Conservation (phyloP, 2,797 vertebrate species). For the Astyanax mexicanus region DNA sequence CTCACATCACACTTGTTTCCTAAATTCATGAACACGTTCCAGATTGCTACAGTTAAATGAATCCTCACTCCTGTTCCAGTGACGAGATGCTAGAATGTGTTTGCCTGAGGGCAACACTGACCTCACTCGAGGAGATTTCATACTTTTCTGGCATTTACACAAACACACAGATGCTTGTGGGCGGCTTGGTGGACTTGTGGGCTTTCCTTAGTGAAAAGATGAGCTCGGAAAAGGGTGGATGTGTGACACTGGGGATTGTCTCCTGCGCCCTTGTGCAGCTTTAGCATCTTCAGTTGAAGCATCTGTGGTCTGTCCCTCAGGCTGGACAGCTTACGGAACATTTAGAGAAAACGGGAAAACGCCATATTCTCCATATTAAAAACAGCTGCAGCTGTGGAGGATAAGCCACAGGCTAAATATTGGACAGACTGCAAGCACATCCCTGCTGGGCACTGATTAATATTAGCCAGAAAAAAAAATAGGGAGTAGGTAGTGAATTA, state of each 20-base stretch:
- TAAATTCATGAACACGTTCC: not conserved
- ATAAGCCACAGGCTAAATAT: not conserved
- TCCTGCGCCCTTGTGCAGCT: conserved; percentile 37
- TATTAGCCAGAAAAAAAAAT: conserved; percentile 10
- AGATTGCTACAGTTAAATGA: not conserved
- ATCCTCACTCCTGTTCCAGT: not conserved
- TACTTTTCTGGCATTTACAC: conserved; percentile 14
- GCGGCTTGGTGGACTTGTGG: conserved; percentile 19
- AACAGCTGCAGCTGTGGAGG: too few species aligned
- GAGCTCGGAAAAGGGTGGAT: conserved; percentile 32
- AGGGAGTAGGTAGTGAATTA: not conserved
- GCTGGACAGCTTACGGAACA: conserved; percentile 43
- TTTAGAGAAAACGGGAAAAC: not conserved
- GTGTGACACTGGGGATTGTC: conserved; percentile 58
- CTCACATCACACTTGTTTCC: not conserved
- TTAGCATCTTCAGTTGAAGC: conserved; percentile 4
- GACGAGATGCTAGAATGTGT: not conserved
- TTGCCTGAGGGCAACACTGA: not conserved
- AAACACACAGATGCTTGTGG: conserved; percentile 36
- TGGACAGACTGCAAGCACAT: conserved; percentile 5
- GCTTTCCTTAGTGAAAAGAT: conserved; percentile 34
- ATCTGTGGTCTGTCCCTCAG: conserved; percentile 21
- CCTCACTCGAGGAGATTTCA: conserved; percentile 31
- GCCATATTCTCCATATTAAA: not conserved
- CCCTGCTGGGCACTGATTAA: conserved; percentile 6